These are phyloP conservation scores for Dolichoris vasculosae DNA, from an alignment of 1,140 invertebrate species.

Conservation along the genomic window DNA sequence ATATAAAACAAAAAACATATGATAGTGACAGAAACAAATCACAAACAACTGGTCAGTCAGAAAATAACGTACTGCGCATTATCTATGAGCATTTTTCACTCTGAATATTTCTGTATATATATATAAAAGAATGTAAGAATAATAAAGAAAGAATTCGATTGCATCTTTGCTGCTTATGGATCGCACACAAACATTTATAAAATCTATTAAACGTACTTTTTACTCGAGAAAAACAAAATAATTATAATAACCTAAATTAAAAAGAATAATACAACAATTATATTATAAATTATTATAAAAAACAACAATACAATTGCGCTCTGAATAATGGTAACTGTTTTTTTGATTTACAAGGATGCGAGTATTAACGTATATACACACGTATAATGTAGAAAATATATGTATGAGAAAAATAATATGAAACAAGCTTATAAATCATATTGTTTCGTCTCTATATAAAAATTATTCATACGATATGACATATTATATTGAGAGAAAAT, in stretches of 20 bases:
- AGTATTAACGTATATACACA: constrained; percentile 33
- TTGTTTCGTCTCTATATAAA: background rate
- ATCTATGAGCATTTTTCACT: constrained; percentile 51
- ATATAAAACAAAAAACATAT: constrained; percentile 8
- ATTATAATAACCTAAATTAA: constrained; percentile 38
- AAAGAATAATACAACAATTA: constrained; percentile 37
- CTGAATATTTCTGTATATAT: constrained; percentile 50
- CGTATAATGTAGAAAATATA: constrained; percentile 5
- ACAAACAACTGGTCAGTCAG: constrained; percentile 12
- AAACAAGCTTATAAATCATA: constrained; percentile 15
- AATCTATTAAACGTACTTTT: constrained; percentile 55
- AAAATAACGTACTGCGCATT: constrained; percentile 37
- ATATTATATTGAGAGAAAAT: background rate
- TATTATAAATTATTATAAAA: constrained; percentile 46
- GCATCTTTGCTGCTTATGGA: constrained; percentile 55
- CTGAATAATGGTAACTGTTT: constrained; percentile 43
- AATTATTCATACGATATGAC: background rate
- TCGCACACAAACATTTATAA: constrained; percentile 55
- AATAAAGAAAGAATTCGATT: constrained; percentile 54
- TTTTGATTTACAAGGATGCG: constrained; percentile 27
- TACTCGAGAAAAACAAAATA: constrained; percentile 50
- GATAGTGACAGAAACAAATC: constrained; percentile 14
- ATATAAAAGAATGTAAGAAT: constrained; percentile 50
- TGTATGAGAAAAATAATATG: background rate
- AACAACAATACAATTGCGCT: constrained; percentile 37